These are phyloP conservation scores for Oncorhynchus clarkii DNA, from an alignment of 2,113 vertebrate genomes.

Conservation along the genomic window DNA sequence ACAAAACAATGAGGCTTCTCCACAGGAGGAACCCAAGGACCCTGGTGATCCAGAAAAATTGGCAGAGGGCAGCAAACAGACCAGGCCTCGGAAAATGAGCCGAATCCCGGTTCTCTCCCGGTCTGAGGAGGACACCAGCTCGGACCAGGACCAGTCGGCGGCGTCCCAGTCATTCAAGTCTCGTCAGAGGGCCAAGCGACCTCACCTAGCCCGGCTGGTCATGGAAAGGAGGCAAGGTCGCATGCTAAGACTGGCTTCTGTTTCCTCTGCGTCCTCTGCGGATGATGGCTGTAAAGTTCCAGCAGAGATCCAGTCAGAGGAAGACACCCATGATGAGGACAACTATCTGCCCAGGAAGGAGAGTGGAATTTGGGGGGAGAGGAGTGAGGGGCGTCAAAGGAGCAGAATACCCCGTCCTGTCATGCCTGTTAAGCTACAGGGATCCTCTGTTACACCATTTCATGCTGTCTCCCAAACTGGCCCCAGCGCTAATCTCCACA, in stretches of 20 bases:
- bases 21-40: background rate
- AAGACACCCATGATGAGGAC: constrained; percentile 80
- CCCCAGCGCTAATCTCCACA: constrained; percentile 31
- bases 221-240: constrained; percentile 82
- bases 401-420: constrained; percentile 85
- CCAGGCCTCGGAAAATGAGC: constrained; percentile 67
- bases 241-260: constrained; percentile 73
- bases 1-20: constrained; percentile 42
- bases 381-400: constrained; percentile 43
- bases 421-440: constrained; percentile 50
- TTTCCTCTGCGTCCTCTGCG: constrained; percentile 76
- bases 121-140: constrained; percentile 85
- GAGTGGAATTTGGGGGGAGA: constrained; percentile 41
- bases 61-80: constrained; percentile 35
- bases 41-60: background rate
- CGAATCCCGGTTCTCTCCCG: constrained; percentile 80
- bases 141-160: constrained; percentile 80
- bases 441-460: constrained; percentile 3
- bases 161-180: constrained; percentile 70
- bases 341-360: constrained; percentile 66
- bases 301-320: constrained; percentile 79
- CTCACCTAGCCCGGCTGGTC: constrained; percentile 79
- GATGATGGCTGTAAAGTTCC: constrained; percentile 63
- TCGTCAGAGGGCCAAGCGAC: constrained; percentile 62
- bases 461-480: accelerated